These are phyloP conservation scores for Maniola hyperantus DNA, from an alignment of 2,888 invertebrate genomes.

Conservation along the genomic window DNA sequence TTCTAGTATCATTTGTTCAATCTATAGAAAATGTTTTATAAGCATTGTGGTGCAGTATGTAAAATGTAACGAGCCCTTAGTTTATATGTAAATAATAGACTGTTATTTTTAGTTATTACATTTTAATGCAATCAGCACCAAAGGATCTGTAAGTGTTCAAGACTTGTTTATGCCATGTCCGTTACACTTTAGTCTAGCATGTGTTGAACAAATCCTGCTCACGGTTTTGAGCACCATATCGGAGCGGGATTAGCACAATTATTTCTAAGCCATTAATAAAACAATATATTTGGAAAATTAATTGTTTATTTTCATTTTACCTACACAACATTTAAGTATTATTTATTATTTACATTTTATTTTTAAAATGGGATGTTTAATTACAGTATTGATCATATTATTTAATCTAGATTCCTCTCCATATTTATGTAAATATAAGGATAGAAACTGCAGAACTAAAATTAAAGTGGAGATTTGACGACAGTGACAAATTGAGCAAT, in stretches of 20 bases:
- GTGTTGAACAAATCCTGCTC: conserved; percentile 50
- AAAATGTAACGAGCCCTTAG: conserved; percentile 18
- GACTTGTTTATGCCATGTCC: conserved; percentile 69
- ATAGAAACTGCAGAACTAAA: not conserved
- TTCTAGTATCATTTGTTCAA: not conserved
- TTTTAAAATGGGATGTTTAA: not conserved
- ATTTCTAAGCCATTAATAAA: conserved; percentile 68
- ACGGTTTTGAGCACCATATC: conserved; percentile 61
- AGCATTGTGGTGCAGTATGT: conserved; percentile 12
- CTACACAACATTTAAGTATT: conserved; percentile 3
- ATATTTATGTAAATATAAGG: not conserved
- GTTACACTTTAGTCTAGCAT: conserved; percentile 44
- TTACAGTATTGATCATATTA: not conserved
- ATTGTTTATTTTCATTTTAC: conserved; percentile 57
- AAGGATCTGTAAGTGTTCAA: conserved; percentile 58
- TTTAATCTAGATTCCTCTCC: not conserved
- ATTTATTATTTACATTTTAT: conserved; percentile 8
- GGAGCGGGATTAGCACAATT: conserved; percentile 63
- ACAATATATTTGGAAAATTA: conserved; percentile 68
- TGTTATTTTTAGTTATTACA: conserved; percentile 63
- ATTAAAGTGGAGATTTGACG: not conserved
- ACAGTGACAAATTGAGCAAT: conserved; percentile 9
- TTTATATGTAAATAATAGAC: conserved; percentile 68
- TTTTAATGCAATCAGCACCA: conserved; percentile 53
- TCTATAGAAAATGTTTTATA: not conserved